Evolutionary conservation across 1,140 invertebrate species (phyloP), one percentile per base, ranked within the genome.

Genomic region (Amphibalanus amphitrite): DNA sequence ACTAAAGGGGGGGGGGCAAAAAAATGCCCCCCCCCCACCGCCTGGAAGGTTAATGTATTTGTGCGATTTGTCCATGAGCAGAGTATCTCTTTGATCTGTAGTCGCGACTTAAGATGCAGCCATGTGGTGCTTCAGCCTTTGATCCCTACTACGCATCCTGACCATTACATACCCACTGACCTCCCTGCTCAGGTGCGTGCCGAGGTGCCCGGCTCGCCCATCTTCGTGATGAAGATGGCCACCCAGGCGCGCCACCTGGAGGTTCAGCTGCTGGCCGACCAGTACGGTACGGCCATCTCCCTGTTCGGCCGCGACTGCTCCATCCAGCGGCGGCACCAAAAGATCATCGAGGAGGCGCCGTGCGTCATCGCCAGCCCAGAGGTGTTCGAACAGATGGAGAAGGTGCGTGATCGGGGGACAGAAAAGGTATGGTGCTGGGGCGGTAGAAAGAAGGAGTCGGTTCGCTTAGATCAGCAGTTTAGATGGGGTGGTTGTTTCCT

Each of bases 331-430:
- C 85, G 97, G 28, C 97, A 99, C 83, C 97, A 99, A 81, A 99
- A 99, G 81, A 99, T 99, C 77, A 99, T 99, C 73, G 97, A 99
- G 82, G 97, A 99, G 79, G 97, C 97, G 0, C 97, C 97, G 0
- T 94, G 94, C 0, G 88, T 93, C 20, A 90, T 99, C 75, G 95
- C 96, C 0, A 88, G 90, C 69, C 85, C 87, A 0, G 89, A 93
- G 68, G 86, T 98, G 29, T 97, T 99, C 79, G 90, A 93, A 79
- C 88, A 95, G 78, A 99, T 99, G 97, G 97, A 99, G 81, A 93
- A 91, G 84, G 92, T 92, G 81, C 77, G 74, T 72, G 28, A 20
- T 38, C 15, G 33, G 33, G 33, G 33, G 4, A 38, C 33, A 4
- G n/a, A 29, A 71, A 69, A 10, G 70, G 28, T 3, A 13, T 23